Evolutionary conservation across 2,888 invertebrate genomes (phyloP), one percentile per base, ranked within the genome.

Genomic region (Caenorhabditis sp.): DNA sequence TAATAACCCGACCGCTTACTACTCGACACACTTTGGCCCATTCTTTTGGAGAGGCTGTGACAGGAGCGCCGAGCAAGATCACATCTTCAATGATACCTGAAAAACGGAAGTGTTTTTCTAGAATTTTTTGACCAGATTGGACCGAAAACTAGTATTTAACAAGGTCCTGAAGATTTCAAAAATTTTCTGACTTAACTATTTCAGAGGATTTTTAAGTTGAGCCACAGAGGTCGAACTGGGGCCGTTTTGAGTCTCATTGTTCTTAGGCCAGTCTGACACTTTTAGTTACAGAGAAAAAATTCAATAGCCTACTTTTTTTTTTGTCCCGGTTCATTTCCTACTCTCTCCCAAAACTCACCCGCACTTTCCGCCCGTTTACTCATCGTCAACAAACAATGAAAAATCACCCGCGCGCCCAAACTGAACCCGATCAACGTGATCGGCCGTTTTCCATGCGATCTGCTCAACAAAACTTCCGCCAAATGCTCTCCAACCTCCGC

Each of bases 341-440:
- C n/a, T n/a, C n/a, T n/a, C n/a, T n/a, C n/a, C n/a, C n/a, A 31
- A 31, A 31, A 43, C 43, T 43, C 3, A 43, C 81, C 84, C 12
- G 67, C 70, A 59, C 65, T 76, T 50, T 84, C 78, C 2, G 87
- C 87, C 69, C 89, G 72, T 69, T 87, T 88, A 38, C 88, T 84
- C 85, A 90, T 85, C 80, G 91, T 91, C 81, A 91, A 88, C 25
- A 92, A 89, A 85, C 92, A 92, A 83, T 91, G 91, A 87, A 91
- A 92, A 75, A 92, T 91, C 50, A 92, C 92, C 67, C 92, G 88
- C 2, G 92, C 92, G n/a, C 92, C 92, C 17, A 92, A 89, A 80
- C 91, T 91, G 85, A 91, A 92, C 5, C 92, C 86, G 69, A 92
- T 90, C 59, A 92, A 88, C 0, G 92, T 91, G 27, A 92, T 91